phyloP scores from a whole-genome alignment of 1,140 invertebrate species.

The Calephelis nemesis region DNA sequence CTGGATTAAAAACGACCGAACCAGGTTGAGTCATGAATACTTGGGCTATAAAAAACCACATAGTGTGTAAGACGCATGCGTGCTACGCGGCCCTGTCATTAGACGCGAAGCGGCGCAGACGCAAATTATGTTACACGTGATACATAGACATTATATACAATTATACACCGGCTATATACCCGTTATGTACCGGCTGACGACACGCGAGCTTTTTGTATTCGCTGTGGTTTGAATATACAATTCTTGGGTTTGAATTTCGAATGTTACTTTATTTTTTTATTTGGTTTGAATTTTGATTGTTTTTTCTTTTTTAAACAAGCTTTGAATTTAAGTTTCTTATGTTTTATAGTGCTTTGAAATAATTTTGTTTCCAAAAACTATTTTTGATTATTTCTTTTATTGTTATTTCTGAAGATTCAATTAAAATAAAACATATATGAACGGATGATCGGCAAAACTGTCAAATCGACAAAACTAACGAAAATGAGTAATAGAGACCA shows the following conservation, averaged over 20 bases:
- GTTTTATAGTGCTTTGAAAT: too few species aligned
- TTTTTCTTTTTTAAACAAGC: too few species aligned
- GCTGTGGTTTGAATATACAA: slow-evolving; percentile 19
- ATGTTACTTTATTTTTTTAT: slow-evolving; percentile 14
- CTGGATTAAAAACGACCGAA: neutral
- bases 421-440: too few species aligned
- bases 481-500: too few species aligned
- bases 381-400: too few species aligned
- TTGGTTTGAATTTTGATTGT: neutral
- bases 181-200: slow-evolving; percentile 43
- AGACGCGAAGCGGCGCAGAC: slow-evolving; percentile 53
- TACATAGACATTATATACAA: slow-evolving; percentile 70
- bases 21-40: neutral
- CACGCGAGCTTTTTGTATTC: slow-evolving; percentile 38
- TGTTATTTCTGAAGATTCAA: too few species aligned
- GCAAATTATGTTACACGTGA: slow-evolving; percentile 65
- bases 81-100: slow-evolving; percentile 70
- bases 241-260: slow-evolving; percentile 8
- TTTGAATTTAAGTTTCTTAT: too few species aligned
- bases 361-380: too few species aligned
- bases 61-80: slow-evolving; percentile 56
- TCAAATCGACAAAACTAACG: too few species aligned
- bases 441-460: too few species aligned
- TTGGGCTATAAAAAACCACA: slow-evolving; percentile 31
- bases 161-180: slow-evolving; percentile 49